A percentile compares a stretch with the other conserved stretches of the same genome.
phyloP scores from a whole-genome alignment of 2,888 invertebrate species.

The Acanthacorydalis orientalis region DNA sequence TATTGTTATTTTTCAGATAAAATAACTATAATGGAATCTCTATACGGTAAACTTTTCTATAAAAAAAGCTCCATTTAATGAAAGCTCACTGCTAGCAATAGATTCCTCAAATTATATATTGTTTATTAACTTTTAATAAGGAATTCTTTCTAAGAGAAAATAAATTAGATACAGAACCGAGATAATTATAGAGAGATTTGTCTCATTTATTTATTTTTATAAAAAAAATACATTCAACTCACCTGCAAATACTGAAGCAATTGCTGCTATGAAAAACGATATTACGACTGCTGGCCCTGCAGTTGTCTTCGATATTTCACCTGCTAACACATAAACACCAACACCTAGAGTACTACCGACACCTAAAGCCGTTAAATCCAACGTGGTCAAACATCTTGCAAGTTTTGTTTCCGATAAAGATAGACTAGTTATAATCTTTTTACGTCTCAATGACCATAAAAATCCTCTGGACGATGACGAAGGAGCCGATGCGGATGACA shows the following conservation, averaged over 20 bases:
- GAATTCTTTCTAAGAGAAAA: no score
- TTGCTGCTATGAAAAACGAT: constrained; percentile 75
- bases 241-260: constrained; percentile 86
- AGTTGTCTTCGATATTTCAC: constrained; percentile 60
- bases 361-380: constrained; percentile 71
- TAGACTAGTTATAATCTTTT: constrained; percentile 26
- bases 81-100: no score
- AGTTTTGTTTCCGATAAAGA: constrained; percentile 27
- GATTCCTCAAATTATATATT: no score
- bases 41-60: no score
- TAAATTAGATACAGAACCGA: no score
- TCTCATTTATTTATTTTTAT: no score
- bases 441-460: constrained; percentile 21
- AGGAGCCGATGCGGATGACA: not conserved
- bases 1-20: no score
- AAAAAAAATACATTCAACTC: constrained; percentile 15
- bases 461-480: not conserved
- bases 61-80: no score
- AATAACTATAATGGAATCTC: no score
- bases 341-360: constrained; percentile 75
- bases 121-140: no score
- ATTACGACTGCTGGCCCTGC: constrained; percentile 78
- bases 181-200: no score
- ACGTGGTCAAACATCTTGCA: constrained; percentile 56
- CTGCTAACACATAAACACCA: constrained; percentile 80